Evolutionary conservation across 2,888 invertebrate genomes (phyloP).

Genomic region (Eupithecia dodoneata): DNA sequence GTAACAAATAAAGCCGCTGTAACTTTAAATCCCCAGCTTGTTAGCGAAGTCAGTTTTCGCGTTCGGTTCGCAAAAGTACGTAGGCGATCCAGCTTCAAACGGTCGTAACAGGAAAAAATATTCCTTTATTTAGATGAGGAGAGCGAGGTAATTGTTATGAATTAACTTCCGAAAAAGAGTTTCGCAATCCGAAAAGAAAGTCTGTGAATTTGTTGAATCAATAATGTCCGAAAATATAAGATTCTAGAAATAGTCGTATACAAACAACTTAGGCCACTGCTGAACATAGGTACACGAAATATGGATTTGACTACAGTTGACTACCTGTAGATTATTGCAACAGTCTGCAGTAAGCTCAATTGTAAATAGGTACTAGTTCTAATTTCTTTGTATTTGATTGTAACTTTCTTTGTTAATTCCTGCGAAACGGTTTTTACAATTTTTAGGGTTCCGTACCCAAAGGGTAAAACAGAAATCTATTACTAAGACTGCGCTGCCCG

Average conservation of each 20-base stretch:
- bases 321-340: too few species aligned
- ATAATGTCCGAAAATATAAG: background rate
- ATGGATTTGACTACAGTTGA: too few species aligned
- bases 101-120: background rate
- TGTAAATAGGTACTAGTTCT: too few species aligned
- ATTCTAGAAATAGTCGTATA: background rate
- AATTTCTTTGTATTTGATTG: too few species aligned
- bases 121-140: background rate
- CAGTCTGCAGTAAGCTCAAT: too few species aligned
- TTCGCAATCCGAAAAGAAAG: background rate
- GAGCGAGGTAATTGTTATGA: background rate
- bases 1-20: slow-evolving; percentile 47
- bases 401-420: too few species aligned
- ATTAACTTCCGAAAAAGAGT: background rate
- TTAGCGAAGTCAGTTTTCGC: slow-evolving; percentile 4
- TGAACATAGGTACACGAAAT: background rate
- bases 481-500: too few species aligned
- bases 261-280: background rate
- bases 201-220: background rate
- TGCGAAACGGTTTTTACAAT: background rate
- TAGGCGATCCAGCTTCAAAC: background rate
- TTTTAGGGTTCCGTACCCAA: too few species aligned
- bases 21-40: slow-evolving; percentile 26
- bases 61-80: background rate
- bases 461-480: too few species aligned